phyloP scores from a whole-genome alignment of 2,888 invertebrate species.

The Rhaphigaster nebulosa region DNA sequence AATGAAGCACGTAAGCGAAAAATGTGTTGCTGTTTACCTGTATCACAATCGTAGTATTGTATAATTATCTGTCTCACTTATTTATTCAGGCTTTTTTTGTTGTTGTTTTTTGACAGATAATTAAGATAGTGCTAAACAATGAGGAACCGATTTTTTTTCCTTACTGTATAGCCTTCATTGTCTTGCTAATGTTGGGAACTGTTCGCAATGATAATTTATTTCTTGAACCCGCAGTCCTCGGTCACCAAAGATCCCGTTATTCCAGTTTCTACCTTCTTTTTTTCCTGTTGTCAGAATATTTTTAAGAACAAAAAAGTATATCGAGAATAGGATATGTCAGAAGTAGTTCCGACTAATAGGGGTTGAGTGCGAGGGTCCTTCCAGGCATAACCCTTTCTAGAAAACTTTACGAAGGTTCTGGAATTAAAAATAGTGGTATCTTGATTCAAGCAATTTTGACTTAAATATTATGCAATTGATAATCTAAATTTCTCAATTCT shows the following conservation, averaged over 20 bases:
- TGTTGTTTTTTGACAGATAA: too few relatives aligned
- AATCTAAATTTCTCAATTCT: too few relatives aligned
- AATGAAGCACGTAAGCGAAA: too few relatives aligned
- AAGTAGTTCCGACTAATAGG: neutral
- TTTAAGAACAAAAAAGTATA: neutral
- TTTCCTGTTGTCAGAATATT: constrained; percentile 8
- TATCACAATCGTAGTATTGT: too few relatives aligned
- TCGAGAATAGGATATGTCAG: neutral
- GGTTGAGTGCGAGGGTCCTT: neutral
- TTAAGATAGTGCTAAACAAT: neutral
- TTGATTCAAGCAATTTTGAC: too few relatives aligned
- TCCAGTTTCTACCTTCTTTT: neutral
- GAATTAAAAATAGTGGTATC: too few relatives aligned
- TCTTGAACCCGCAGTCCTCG: neutral
- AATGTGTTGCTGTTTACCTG: too few relatives aligned
- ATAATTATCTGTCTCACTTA: too few relatives aligned
- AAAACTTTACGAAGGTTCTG: too few relatives aligned
- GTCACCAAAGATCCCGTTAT: constrained; percentile 22
- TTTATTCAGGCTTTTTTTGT: too few relatives aligned
- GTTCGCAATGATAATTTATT: neutral
- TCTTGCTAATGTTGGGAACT: neutral
- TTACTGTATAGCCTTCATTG: neutral
- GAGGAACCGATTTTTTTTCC: neutral
- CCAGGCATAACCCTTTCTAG: neutral
- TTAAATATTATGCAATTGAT: too few relatives aligned